phyloP scores from a whole-genome alignment of 2,888 invertebrate genomes.

The Hesperia comma region DNA sequence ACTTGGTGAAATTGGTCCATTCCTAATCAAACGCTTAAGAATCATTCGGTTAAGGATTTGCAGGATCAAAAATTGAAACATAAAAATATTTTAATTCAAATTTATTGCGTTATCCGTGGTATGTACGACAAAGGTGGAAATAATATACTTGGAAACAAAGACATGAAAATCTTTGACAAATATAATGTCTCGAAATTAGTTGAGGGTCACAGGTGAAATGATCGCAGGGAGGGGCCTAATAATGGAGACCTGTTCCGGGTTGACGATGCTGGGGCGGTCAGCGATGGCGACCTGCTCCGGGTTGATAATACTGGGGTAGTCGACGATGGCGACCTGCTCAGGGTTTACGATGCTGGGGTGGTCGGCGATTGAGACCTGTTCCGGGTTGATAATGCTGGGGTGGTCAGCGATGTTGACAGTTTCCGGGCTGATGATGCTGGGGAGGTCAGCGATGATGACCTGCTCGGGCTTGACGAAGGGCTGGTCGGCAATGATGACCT shows the following conservation, averaged over 20 bases:
- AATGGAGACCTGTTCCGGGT: conserved; percentile 38
- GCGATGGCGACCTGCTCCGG: too few relatives aligned
- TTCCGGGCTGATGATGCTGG: conserved; percentile 47
- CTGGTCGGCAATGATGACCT: conserved; percentile 45
- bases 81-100: neutral
- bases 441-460: conserved; percentile 48
- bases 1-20: too few relatives aligned
- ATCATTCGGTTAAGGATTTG: too few relatives aligned
- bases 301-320: too few relatives aligned
- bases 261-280: conserved; percentile 12
- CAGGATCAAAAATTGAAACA: too few relatives aligned
- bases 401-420: conserved; percentile 47
- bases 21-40: too few relatives aligned
- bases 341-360: conserved; percentile 44
- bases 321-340: conserved; percentile 43
- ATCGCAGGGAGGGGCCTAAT: conserved; percentile 43
- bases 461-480: conserved; percentile 44
- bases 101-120: neutral
- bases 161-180: neutral
- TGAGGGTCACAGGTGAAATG: conserved; percentile 53
- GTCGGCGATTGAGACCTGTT: conserved; percentile 40
- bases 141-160: neutral
- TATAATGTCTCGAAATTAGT: conserved; percentile 48
- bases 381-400: conserved; percentile 17
- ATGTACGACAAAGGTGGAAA: neutral